phyloP scores from a whole-genome alignment of 1,140 invertebrate genomes.

The Papilio glaucus region DNA sequence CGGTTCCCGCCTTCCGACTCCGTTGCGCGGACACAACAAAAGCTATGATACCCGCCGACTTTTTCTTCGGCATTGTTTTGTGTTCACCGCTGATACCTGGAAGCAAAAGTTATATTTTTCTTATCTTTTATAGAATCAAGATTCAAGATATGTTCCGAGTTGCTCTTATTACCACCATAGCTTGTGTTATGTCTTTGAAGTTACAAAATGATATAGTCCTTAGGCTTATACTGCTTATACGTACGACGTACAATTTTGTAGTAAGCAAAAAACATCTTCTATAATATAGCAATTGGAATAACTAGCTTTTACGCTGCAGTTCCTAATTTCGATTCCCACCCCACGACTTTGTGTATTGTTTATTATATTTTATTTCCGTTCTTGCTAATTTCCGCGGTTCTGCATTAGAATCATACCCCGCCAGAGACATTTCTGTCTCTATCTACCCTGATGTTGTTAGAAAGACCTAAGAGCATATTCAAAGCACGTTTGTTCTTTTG shows the following conservation, averaged over 20 bases:
- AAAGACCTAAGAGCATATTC: background rate
- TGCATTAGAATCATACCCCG: too few species aligned
- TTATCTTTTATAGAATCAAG: conserved; percentile 68
- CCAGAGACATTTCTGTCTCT: background rate
- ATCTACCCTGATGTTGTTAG: background rate
- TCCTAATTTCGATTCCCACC: too few species aligned
- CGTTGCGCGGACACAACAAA: conserved; percentile 67
- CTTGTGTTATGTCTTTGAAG: background rate
- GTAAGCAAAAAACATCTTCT: background rate
- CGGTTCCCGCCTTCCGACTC: conserved; percentile 64
- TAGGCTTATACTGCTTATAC: background rate
- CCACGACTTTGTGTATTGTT: too few species aligned
- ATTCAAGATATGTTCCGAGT: conserved; percentile 67
- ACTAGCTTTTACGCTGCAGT: too few species aligned
- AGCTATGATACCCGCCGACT: conserved; percentile 62
- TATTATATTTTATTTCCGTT: too few species aligned
- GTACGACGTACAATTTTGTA: background rate
- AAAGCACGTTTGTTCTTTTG: conserved; percentile 17
- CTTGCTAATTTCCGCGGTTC: too few species aligned
- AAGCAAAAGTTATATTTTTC: conserved; percentile 70
- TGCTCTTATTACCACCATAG: background rate
- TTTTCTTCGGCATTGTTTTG: conserved; percentile 73
- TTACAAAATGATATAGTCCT: background rate
- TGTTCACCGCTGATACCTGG: conserved; percentile 68
- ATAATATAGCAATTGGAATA: too few species aligned